Evolutionary conservation across 2,888 invertebrate genomes (phyloP).

Genomic region (Apotomis capreana): DNA sequence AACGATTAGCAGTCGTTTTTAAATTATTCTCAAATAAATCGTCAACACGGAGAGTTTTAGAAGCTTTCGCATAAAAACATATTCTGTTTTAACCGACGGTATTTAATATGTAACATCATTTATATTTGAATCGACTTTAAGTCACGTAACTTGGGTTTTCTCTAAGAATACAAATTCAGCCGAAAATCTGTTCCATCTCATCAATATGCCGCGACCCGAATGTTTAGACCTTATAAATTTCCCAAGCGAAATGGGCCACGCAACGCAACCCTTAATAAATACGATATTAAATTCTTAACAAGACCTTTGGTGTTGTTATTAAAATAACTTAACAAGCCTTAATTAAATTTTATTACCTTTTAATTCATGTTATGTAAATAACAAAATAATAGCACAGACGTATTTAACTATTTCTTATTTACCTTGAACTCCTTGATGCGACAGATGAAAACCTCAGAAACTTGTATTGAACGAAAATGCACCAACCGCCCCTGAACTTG

Average conservation of each 20-base stretch:
- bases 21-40: no score
- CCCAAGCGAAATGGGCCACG: slow-evolving; percentile 26
- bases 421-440: slow-evolving; percentile 28
- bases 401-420: slow-evolving; percentile 2
- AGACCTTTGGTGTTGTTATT: neutral
- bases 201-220: slow-evolving; percentile 36
- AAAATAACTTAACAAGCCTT: neutral
- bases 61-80: no score
- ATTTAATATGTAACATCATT: neutral
- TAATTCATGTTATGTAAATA: neutral
- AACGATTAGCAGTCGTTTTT: no score
- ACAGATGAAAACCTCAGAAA: slow-evolving; percentile 31
- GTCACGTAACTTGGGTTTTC: slow-evolving; percentile 18
- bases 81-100: no score
- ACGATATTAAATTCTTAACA: slow-evolving; percentile 24
- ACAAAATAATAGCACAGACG: neutral
- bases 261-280: slow-evolving; percentile 34
- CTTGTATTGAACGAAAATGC: slow-evolving; percentile 75
- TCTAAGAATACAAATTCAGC: slow-evolving; percentile 21
- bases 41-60: no score
- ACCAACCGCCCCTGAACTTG: slow-evolving; percentile 81
- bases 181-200: slow-evolving; percentile 37
- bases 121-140: neutral
- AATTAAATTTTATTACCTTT: neutral
- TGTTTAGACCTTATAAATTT: slow-evolving; percentile 34